Evolutionary conservation across 2,888 invertebrate species (phyloP), one percentile per base, ranked within the genome.

Genomic region (Pandemis corylana): DNA sequence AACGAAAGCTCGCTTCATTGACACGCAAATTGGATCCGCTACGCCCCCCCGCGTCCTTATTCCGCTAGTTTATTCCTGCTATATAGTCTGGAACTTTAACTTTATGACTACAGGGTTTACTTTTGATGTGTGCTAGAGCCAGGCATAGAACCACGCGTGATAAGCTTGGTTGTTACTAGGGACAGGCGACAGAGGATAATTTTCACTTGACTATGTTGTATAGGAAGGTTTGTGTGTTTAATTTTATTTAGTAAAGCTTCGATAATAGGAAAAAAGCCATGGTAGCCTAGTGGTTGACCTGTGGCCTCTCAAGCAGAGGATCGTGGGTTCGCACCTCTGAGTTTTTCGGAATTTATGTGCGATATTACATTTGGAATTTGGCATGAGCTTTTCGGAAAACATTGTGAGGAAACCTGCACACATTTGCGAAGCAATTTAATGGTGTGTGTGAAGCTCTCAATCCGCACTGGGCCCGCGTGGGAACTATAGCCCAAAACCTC

Each of bases 21-120:
- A 80, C 83, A 85, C 83, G 84, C 84, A 85, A 86, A 86, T 86
- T 84, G 85, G 81, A 81, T 84, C 77, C 64, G 73, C 71, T 68
- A 49, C 36, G 49, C 28, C 49, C 12, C 49, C 36, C 46, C 49
- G n/a, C 49, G 49, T 13, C 49, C 46, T 20, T 73, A 72, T 71
- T 74, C 65, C 69, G 15, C 56, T 56, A 56, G 15, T 7, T 36
- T 9, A 0, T 9, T 20, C 20, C 4, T 9, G 7, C 9, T 9
- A 20, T 20, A 36, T 28, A 70, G 67, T 28, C 42, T 70, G 51
- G 15, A 7, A 56, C 56, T 9, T n/a, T 56, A 56, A 59, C 28
- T 5, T 36, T 12, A 20, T 5, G 28, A 28, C 10, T 2, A 12
- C 41, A 41, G n/a, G 10, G 62, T 41, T 62, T 2, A 62, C 2